A percentile compares a stretch with the other conserved stretches of the same genome.
phyloP scores from a whole-genome alignment of 2,888 invertebrate genomes.

The Tribolium freemani region DNA sequence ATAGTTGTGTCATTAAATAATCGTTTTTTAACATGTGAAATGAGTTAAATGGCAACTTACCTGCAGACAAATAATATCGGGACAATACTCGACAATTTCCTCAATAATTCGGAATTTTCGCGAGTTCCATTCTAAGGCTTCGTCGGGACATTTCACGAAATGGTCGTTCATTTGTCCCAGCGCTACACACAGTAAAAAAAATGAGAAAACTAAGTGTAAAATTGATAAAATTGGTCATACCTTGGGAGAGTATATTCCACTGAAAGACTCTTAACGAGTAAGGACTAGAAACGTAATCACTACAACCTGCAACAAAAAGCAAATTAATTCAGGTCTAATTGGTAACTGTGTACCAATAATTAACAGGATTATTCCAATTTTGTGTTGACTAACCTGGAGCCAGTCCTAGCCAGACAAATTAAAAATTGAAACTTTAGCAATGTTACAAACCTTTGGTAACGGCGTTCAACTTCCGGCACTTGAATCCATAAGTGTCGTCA shows the following conservation, averaged over 20 bases:
- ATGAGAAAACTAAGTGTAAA: neutral
- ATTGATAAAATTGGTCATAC: conserved; percentile 63
- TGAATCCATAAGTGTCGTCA: conserved; percentile 57
- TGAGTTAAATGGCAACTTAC: conserved; percentile 66
- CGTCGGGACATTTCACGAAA: conserved; percentile 79
- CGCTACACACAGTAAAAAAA: conserved; percentile 68
- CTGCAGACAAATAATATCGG: conserved; percentile 81
- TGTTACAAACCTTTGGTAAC: conserved; percentile 66
- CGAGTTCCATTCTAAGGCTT: conserved; percentile 79
- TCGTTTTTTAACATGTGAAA: no score
- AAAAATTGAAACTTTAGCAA: neutral
- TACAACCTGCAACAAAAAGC: conserved; percentile 66
- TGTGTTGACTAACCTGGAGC: no score
- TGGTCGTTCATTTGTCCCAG: conserved; percentile 80
- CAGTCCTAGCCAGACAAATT: conserved; percentile 8
- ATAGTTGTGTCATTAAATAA: no score
- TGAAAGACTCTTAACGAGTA: conserved; percentile 74
- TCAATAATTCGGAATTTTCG: conserved; percentile 78
- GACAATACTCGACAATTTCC: conserved; percentile 78
- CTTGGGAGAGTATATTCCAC: conserved; percentile 82
- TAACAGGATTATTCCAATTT: neutral
- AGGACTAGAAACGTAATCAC: conserved; percentile 68
- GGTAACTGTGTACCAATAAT: neutral
- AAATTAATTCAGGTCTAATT: neutral
- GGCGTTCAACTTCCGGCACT: conserved; percentile 67